A percentile compares a stretch with the other conserved stretches of the same genome.
Evolutionary conservation across 1,140 invertebrate genomes (phyloP).

Genomic region (Microplitis demolitor): DNA sequence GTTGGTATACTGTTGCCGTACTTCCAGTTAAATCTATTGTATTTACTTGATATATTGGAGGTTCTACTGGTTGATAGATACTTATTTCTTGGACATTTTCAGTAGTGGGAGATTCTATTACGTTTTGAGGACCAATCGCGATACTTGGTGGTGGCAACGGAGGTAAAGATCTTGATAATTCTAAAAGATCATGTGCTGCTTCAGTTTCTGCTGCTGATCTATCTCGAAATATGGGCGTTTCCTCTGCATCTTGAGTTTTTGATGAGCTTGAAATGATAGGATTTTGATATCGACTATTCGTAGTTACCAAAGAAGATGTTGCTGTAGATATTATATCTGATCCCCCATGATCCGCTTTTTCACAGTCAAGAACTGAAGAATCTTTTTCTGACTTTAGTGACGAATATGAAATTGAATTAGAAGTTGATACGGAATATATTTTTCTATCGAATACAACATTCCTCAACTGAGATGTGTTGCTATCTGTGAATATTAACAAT

Average conservation of each 20-base stretch:
- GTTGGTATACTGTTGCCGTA: conserved; percentile 29
- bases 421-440: not conserved
- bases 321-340: not conserved
- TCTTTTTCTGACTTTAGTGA: not conserved
- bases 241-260: conserved; percentile 9
- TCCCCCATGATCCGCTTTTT: not conserved
- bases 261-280: not conserved
- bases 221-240: conserved; percentile 61
- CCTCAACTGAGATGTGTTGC: not conserved
- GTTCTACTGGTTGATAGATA: conserved; percentile 53
- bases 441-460: not conserved
- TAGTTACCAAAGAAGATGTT: not conserved
- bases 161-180: conserved; percentile 78
- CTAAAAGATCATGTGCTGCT: conserved; percentile 83
- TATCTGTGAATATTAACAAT: not conserved
- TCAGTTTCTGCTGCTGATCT: conserved; percentile 80
- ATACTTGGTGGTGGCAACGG: conserved; percentile 73
- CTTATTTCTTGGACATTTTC: conserved; percentile 58
- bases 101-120: conserved; percentile 55
- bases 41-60: conserved; percentile 57
- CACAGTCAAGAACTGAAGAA: not conserved
- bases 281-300: not conserved
- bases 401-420: not conserved
- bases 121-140: conserved; percentile 56
- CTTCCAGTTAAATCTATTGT: conserved; percentile 41